Evolutionary conservation across 2,888 invertebrate genomes (phyloP).

Genomic region (Microplitis manilae): DNA sequence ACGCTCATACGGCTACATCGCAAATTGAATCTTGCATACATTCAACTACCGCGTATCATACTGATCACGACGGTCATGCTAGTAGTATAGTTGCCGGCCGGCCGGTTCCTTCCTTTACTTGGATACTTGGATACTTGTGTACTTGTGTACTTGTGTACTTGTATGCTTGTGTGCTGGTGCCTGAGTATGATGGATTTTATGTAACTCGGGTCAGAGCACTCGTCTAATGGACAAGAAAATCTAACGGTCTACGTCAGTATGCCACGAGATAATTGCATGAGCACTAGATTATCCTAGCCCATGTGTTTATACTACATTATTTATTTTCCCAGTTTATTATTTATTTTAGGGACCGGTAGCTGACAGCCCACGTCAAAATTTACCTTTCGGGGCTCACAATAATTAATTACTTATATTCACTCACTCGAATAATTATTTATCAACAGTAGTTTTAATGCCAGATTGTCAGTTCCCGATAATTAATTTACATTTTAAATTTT

Average conservation of each 20-base stretch:
- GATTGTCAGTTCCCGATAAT: no score
- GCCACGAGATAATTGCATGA: slow-evolving; percentile 3
- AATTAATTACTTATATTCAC: no score
- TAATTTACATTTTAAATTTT: no score
- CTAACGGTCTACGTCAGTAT: slow-evolving; percentile 18
- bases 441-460: no score
- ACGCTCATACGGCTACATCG: slow-evolving; percentile 20
- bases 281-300: background rate
- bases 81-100: no score
- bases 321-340: background rate
- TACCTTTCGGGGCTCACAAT: background rate
- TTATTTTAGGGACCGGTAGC: background rate
- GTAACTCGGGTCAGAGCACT: slow-evolving; percentile 18
- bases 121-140: no score
- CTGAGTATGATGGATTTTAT: slow-evolving; percentile 16
- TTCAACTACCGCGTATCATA: slow-evolving; percentile 15
- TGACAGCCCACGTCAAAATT: background rate
- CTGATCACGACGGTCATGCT: background rate
- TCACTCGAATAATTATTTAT: no score
- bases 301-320: background rate
- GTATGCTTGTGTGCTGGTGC: background rate
- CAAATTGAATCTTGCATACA: slow-evolving; percentile 33
- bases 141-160: background rate
- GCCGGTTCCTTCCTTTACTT: no score
- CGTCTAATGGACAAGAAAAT: slow-evolving; percentile 16